phyloP scores from a whole-genome alignment of 2,797 vertebrate genomes.

The Thaleichthys pacificus region DNA sequence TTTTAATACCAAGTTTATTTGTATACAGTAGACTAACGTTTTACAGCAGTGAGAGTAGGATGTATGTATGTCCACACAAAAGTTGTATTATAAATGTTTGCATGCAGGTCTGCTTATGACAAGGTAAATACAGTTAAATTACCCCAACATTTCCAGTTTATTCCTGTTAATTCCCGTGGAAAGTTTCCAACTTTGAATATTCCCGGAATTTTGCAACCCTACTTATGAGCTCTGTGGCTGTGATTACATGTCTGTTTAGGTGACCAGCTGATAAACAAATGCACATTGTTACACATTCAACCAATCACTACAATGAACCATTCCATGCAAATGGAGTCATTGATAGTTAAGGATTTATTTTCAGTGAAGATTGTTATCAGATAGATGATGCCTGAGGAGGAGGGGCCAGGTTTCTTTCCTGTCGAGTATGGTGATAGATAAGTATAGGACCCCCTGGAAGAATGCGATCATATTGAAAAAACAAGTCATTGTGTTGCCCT shows the following conservation, averaged over 20 bases:
- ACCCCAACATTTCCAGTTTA: no score
- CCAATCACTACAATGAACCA: not conserved
- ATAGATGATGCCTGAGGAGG: conserved; percentile 58
- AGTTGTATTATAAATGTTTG: no score
- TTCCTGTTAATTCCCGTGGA: no score
- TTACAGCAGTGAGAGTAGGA: no score
- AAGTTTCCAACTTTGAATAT: no score
- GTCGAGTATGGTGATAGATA: conserved; percentile 66
- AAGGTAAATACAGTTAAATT: no score
- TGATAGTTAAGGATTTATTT: not conserved
- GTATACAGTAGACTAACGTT: no score
- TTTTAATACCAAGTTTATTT: no score
- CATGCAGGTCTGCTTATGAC: no score
- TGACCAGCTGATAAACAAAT: not conserved
- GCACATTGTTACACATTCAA: not conserved
- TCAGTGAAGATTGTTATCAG: conserved; percentile 42
- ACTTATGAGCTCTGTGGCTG: not conserved
- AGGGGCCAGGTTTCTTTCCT: conserved; percentile 65
- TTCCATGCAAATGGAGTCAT: not conserved
- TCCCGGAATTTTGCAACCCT: no score
- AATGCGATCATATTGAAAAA: conserved; percentile 65
- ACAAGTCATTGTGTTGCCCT: conserved; percentile 39
- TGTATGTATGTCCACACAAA: no score
- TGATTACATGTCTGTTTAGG: not conserved
- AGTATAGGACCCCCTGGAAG: conserved; percentile 68